Base-by-base conservation (phyloP, 2,888 invertebrate genomes). In the Tuberolachnus salignus region DNA sequence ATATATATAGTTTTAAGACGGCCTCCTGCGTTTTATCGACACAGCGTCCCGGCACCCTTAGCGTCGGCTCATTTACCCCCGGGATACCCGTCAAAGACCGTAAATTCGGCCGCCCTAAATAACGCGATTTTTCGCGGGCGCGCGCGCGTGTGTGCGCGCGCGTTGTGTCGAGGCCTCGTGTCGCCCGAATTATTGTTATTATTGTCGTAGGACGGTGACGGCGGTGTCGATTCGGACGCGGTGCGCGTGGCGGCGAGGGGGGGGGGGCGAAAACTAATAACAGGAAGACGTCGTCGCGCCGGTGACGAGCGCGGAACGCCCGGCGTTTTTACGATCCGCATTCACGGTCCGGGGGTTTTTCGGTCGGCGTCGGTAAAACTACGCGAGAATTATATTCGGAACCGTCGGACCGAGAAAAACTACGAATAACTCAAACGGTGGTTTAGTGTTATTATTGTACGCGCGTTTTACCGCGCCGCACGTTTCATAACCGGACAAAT, bases 1-100 rank as follows among this genome's bases (percentile, higher is more conserved):
- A 34, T 34, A 34, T 34, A 34, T 34, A 34, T 34, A 59, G 57
- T 75, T 75, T 57, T 57, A 49, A 75, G 75, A 67, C 67, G 16
- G 78, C 57, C 67, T 78, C 57, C 67, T 78, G 78, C 78, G 57
- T 78, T 78, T 78, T 78, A 78, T 78, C 78, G 78, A 59, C 67
- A 51, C 67, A 51, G 49, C 26, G 69, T 51, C 69, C 49, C 69
- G 49, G 42, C 10, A 59, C 67, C 75, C 67, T 75, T 67, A 75
- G 75, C 67, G 66, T 78, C 78, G 78, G 78, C 67, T 78, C 78
- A 78, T 78, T 78, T 78, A 69, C 61, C 69, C 57, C 21, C 44
- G 19, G 13, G 34, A 72, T 49, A 59, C 61, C 71, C 55, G 59
- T 23, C 59, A 46, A 55, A 57, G 57, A 42, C 69, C 78, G 69